phyloP scores from a whole-genome alignment of 2,113 vertebrate species.

The Prietella phreatophila region DNA sequence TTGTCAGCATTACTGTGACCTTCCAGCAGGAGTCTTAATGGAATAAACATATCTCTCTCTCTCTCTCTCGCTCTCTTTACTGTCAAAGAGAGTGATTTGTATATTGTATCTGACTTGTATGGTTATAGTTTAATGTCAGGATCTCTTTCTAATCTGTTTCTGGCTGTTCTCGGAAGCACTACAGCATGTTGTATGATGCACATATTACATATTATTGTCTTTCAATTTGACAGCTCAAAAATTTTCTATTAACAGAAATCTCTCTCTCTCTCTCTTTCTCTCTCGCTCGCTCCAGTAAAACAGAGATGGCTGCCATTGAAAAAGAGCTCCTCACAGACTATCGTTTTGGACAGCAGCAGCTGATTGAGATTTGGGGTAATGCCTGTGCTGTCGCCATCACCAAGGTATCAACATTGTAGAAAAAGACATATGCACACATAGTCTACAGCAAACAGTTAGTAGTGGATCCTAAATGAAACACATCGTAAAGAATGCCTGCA shows the following conservation, averaged over 20 bases:
- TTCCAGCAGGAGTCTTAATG: conserved; percentile 7
- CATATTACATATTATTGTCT: background rate
- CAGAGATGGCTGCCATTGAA: conserved; percentile 82
- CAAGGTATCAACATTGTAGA: conserved; percentile 73
- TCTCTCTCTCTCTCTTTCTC: conserved; percentile 31
- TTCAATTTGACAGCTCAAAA: background rate
- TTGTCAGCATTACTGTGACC: background rate
- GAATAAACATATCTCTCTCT: background rate
- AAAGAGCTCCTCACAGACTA: conserved; percentile 87
- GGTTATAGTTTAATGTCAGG: background rate
- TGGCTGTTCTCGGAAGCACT: background rate
- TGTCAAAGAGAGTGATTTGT: background rate
- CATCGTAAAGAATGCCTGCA: background rate
- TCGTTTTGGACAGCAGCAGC: conserved; percentile 86
- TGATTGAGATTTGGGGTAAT: conserved; percentile 90
- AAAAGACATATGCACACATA: background rate
- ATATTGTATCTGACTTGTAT: background rate
- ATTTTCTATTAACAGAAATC: conserved; percentile 1
- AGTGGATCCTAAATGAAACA: background rate
- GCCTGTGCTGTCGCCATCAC: conserved; percentile 86
- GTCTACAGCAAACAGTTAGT: background rate
- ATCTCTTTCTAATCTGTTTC: background rate
- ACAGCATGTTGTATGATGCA: background rate
- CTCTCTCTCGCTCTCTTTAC: background rate
- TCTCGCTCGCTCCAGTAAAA: conserved; percentile 69